Evolutionary conservation across 2,888 invertebrate species (phyloP), one percentile per base, ranked within the genome.

Genomic region (Sycophila texana): DNA sequence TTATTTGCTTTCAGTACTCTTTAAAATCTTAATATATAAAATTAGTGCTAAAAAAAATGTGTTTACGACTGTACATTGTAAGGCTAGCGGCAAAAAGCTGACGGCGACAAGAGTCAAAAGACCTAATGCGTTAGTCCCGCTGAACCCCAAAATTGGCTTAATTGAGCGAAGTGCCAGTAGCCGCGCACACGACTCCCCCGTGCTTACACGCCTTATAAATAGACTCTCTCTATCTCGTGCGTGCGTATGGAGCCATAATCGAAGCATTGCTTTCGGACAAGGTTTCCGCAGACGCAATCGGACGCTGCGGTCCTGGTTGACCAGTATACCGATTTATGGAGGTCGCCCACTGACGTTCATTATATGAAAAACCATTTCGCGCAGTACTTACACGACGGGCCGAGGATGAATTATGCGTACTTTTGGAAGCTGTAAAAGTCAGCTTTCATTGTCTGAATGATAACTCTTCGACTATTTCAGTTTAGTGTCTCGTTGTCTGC

Each of bases 111-210:
- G 39, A 74, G 66, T 74, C 57, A 66, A 74, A 65, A 57, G 57
- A 16, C 57, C 12, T 22, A 57, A 55, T 63, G 22, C 47, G 79
- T 81, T 16, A 4, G 49, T 47, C 47, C 39, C 74, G 71, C 73
- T 79, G 74, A 74, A 83, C 79, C 83, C 58, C 83, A 82, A 84
- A 86, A 86, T 86, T 85, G 84, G 79, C 85, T 85, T 84, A 85
- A 87, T 85, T 84, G 84, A 77, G 78, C 79, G 75, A 84, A 86
- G 86, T 84, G 82, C 72, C 81, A 80, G 77, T 75, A 74, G 74
- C 73, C 53, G 12, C 12, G 53, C 39, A 74, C 70, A 79, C 73
- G 79, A 26, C 26, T 26, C 4, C 4, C 53, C 82, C 74, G 77
- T 55, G 13, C 0, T 26, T 80, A 82, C 77, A 47, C 22, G 13